Evolutionary conservation across 2,888 invertebrate species (phyloP).

Genomic region (Acanthosepion esculentum): DNA sequence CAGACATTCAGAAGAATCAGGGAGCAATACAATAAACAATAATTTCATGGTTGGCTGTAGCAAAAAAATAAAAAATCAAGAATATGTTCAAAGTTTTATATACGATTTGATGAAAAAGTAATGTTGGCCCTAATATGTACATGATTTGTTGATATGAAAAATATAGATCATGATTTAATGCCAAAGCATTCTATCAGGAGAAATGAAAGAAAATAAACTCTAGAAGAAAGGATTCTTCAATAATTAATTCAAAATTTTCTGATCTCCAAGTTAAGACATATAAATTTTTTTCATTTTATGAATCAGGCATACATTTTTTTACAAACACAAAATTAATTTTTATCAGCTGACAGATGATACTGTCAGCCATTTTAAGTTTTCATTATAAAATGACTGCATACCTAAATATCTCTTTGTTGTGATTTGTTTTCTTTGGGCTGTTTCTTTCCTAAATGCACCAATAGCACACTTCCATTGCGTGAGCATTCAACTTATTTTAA

Average conservation of each 20-base stretch:
- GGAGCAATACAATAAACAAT: background rate
- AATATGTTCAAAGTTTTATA: too few species aligned
- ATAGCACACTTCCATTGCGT: constrained; percentile 11
- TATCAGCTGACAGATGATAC: background rate
- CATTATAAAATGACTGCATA: background rate
- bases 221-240: too few species aligned
- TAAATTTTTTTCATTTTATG: too few species aligned
- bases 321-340: background rate
- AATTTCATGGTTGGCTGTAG: background rate
- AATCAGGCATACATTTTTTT: background rate
- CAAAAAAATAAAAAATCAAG: too few species aligned
- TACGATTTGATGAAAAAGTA: too few species aligned
- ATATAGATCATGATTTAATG: too few species aligned
- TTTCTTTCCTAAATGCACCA: background rate
- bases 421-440: background rate
- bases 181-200: too few species aligned
- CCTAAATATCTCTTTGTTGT: constrained; percentile 24
- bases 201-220: too few species aligned
- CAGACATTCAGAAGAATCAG: background rate
- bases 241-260: too few species aligned
- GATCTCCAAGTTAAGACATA: too few species aligned
- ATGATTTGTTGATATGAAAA: too few species aligned
- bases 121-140: too few species aligned
- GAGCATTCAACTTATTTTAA: background rate
- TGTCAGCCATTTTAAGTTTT: background rate